phyloP scores from a whole-genome alignment of 1,140 invertebrate species.

The Bombyx mori region ASM3026992v2 NC_085134.1:464501-465000 shows the following conservation, averaged over 20 bases:
- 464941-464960: no score
- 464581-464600: slow-evolving; percentile 77
- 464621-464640: slow-evolving; percentile 75
- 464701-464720: slow-evolving; percentile 88
- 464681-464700: slow-evolving; percentile 87
- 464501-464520: slow-evolving; percentile 21
- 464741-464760: slow-evolving; percentile 86
- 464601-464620: slow-evolving; percentile 66
- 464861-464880: no score
- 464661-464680: slow-evolving; percentile 69
- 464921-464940: no score
- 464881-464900: no score
- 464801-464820: no score
- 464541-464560: not conserved
- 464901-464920: no score
- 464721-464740: slow-evolving; percentile 84
- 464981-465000: no score
- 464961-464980: no score
- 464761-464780: slow-evolving; percentile 81
- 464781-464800: not conserved
- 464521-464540: slow-evolving; percentile 9
- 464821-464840: no score
- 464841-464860: no score
- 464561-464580: slow-evolving; percentile 39
- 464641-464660: slow-evolving; percentile 84